A percentile compares a stretch with the other conserved stretches of the same genome.
Conservation (phyloP, 2,113 vertebrate species). For the Puma concolor region DNA sequence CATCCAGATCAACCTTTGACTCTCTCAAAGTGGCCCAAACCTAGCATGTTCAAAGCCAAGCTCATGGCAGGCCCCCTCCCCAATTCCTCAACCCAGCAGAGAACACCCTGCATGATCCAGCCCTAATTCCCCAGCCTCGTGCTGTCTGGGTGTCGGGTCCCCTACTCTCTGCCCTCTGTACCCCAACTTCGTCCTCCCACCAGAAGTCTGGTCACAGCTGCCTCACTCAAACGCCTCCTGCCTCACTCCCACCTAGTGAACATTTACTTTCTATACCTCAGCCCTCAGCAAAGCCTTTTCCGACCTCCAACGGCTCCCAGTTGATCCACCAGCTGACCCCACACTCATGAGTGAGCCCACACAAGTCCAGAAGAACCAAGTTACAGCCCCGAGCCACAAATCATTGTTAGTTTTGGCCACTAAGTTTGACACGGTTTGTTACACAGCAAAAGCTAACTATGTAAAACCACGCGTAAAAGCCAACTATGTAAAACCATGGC, state of each 20-base stretch:
- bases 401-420: not conserved
- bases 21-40: not conserved
- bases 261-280: not conserved
- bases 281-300: not conserved
- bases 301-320: not conserved
- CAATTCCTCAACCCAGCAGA: not conserved
- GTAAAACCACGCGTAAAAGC: too few species aligned
- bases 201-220: not conserved
- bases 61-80: not conserved
- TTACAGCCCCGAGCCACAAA: not conserved
- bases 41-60: not conserved
- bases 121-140: not conserved
- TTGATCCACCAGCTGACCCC: not conserved
- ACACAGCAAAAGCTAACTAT: not conserved
- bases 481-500: too few species aligned
- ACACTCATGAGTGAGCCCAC: not conserved
- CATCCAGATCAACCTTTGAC: not conserved
- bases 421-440: not conserved
- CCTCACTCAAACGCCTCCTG: not conserved
- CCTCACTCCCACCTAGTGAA: not conserved
- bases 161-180: not conserved
- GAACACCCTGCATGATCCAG: not conserved
- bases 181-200: not conserved
- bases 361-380: not conserved
- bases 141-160: rapidly evolving